Percentiles rank a stretch among this genome's conserved stretches.
Evolutionary conservation across 2,797 vertebrate genomes (phyloP).

Genomic region (Notolepis coatsorum): DNA sequence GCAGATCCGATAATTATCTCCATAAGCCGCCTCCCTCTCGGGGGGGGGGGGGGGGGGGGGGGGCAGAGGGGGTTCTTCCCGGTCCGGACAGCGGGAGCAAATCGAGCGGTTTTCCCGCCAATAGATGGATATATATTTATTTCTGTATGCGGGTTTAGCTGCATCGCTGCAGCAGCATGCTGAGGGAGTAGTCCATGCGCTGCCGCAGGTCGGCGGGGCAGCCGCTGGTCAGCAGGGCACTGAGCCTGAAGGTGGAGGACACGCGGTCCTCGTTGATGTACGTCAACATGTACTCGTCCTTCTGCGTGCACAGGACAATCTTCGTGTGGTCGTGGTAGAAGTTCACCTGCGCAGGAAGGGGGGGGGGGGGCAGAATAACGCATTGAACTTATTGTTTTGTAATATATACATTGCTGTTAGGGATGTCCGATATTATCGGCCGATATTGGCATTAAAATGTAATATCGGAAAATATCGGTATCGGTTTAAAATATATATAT

Average conservation of each 20-base stretch:
- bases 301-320: slow-evolving; percentile 95
- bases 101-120: too few relatives aligned
- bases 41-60: too few relatives aligned
- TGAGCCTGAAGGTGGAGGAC: slow-evolving; percentile 91
- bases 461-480: too few relatives aligned
- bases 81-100: too few relatives aligned
- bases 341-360: slow-evolving; percentile 87
- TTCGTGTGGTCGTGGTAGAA: slow-evolving; percentile 99
- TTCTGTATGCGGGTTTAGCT: slow-evolving; percentile 79
- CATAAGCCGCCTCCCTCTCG: too few relatives aligned
- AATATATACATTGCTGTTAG: too few relatives aligned
- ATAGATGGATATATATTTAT: too few relatives aligned
- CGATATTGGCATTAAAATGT: too few relatives aligned
- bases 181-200: slow-evolving; percentile 95
- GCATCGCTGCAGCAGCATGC: slow-evolving; percentile 96
- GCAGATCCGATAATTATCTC: too few relatives aligned
- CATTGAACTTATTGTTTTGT: not conserved
- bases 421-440: too few relatives aligned
- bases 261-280: slow-evolving; percentile 98
- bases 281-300: slow-evolving; percentile 92
- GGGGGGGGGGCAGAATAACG: not conserved
- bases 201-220: slow-evolving; percentile 90
- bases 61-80: too few relatives aligned
- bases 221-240: slow-evolving; percentile 88
- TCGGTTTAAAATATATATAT: too few relatives aligned